phyloP scores from a whole-genome alignment of 2,113 vertebrate species.

The Prinia subflava region DNA sequence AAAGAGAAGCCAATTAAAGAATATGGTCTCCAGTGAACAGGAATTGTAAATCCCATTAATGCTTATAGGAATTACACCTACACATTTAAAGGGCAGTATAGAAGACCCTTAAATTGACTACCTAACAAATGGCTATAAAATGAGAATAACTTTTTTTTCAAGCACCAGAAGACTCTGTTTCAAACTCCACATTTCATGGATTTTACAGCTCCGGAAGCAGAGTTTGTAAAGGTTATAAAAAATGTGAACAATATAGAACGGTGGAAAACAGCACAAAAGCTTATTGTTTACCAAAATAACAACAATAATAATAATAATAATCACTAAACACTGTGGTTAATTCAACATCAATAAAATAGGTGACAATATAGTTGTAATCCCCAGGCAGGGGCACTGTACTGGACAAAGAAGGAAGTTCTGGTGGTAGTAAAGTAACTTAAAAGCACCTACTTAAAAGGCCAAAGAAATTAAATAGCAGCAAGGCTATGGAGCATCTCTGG shows the following conservation, averaged over 20 bases:
- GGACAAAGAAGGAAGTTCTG: neutral
- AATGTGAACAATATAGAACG: neutral
- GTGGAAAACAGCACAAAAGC: neutral
- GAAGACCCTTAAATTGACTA: slow-evolving; percentile 31
- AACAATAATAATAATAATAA: neutral
- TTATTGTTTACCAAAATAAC: neutral
- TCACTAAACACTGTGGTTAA: neutral
- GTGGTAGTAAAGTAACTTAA: neutral
- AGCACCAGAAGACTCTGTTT: neutral
- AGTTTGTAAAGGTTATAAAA: neutral
- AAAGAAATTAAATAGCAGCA: neutral
- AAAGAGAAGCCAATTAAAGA: neutral
- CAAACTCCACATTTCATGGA: neutral
- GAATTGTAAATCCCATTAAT: slow-evolving; percentile 25
- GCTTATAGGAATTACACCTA: slow-evolving; percentile 1
- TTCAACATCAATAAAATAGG: neutral
- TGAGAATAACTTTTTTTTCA: neutral
- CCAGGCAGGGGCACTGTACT: neutral
- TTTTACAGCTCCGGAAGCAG: neutral
- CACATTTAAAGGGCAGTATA: neutral
- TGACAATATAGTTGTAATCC: neutral
- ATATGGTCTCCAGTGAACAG: neutral
- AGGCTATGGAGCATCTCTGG: neutral
- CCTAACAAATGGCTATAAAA: slow-evolving; percentile 2
- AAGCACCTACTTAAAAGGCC: neutral